These are phyloP conservation scores for Crocallis elinguaria DNA, from an alignment of 2,888 invertebrate species.

Conservation along the genomic window DNA sequence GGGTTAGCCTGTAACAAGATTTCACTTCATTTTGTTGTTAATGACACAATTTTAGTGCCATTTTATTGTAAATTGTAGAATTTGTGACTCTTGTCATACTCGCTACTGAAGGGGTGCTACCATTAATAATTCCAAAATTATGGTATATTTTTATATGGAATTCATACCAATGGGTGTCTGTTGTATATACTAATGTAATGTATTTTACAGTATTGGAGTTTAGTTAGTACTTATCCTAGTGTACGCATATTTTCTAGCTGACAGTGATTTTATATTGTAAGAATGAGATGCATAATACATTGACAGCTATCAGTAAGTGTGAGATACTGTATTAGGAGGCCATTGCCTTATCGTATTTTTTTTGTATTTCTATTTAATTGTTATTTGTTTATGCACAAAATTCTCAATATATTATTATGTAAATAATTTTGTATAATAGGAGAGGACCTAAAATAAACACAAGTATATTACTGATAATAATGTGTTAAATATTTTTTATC, in stretches of 20 bases:
- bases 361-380: conserved; percentile 85
- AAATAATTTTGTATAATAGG: conserved; percentile 86
- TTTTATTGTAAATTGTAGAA: conserved; percentile 83
- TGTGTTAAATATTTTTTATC: conserved; percentile 83
- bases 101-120: conserved; percentile 86
- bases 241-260: conserved; percentile 83
- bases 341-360: conserved; percentile 79
- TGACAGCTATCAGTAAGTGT: conserved; percentile 80
- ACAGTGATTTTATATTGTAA: conserved; percentile 83
- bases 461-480: conserved; percentile 84
- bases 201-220: conserved; percentile 83
- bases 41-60: conserved; percentile 83
- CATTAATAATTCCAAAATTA: conserved; percentile 84
- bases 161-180: conserved; percentile 83
- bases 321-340: conserved; percentile 79
- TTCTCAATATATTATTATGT: conserved; percentile 86
- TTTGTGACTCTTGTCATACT: conserved; percentile 86
- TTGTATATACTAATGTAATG: conserved; percentile 83
- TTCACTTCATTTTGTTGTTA: conserved; percentile 79
- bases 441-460: conserved; percentile 84
- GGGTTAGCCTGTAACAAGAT: conserved; percentile 85
- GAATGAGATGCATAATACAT: conserved; percentile 82
- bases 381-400: conserved; percentile 85
- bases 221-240: conserved; percentile 83
- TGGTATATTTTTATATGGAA: conserved; percentile 84